phyloP scores from a whole-genome alignment of 1,140 invertebrate genomes.

The Trypoxylus dichotomus region DNA sequence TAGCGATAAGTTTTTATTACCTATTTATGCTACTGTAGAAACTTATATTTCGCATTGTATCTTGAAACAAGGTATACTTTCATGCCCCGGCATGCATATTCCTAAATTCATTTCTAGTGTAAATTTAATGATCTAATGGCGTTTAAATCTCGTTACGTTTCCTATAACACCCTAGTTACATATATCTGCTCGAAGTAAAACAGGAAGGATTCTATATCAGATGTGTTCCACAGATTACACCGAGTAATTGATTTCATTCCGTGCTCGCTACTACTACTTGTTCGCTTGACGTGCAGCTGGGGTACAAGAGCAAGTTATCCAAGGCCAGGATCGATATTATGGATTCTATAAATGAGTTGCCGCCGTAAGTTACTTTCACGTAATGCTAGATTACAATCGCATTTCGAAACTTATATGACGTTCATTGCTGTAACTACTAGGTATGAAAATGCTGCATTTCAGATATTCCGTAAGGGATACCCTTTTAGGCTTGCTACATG shows the following conservation, averaged over 20 bases:
- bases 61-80: no score
- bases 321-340: background rate
- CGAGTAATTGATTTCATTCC: background rate
- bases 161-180: background rate
- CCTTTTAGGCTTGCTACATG: no score
- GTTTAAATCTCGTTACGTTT: background rate
- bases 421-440: no score
- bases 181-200: background rate
- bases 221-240: background rate
- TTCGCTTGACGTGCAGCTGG: background rate
- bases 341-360: background rate
- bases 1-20: no score
- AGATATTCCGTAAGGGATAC: no score
- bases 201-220: background rate
- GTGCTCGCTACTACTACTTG: background rate
- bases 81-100: no score
- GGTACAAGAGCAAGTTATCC: background rate
- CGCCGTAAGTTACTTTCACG: background rate
- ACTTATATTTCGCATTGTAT: no score
- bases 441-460: no score
- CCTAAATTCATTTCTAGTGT: no score
- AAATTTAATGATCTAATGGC: background rate
- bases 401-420: background rate
- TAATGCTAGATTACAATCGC: background rate
- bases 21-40: no score